phyloP scores from a whole-genome alignment of 2,888 invertebrate genomes.

The Tethea ocularis region DNA sequence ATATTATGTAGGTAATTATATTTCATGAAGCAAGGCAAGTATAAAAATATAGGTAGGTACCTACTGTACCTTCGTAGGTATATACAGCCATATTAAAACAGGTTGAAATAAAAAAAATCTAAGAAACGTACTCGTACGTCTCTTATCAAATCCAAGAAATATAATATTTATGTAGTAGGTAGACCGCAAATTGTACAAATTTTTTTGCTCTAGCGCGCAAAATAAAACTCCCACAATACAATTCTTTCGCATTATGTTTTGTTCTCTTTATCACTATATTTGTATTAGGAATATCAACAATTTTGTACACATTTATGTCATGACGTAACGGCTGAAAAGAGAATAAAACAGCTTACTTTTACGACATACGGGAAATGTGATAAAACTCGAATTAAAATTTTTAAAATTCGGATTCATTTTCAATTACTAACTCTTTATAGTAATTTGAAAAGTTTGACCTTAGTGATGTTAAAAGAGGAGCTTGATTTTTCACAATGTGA shows the following conservation, averaged over 20 bases:
- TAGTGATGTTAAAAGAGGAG: not conserved
- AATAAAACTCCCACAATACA: not conserved
- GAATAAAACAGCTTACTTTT: slow-evolving; percentile 21
- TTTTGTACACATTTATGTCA: slow-evolving; percentile 4
- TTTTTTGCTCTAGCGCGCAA: not conserved
- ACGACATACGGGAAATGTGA: slow-evolving; percentile 13
- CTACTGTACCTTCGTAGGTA: too few relatives aligned
- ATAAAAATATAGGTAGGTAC: too few relatives aligned
- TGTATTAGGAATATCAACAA: not conserved
- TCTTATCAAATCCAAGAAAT: not conserved
- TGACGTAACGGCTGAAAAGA: slow-evolving; percentile 7
- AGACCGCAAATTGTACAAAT: not conserved
- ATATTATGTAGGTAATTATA: too few relatives aligned
- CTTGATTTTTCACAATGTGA: too few relatives aligned
- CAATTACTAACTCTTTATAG: not conserved
- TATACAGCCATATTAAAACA: too few relatives aligned
- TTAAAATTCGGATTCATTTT: slow-evolving; percentile 1
- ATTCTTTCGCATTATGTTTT: slow-evolving; percentile 1
- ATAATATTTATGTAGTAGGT: not conserved
- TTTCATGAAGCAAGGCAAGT: too few relatives aligned
- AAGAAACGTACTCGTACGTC: not conserved
- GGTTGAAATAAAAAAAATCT: too few relatives aligned
- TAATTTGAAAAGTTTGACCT: not conserved
- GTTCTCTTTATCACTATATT: slow-evolving; percentile 1
- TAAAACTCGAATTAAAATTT: slow-evolving; percentile 5